phyloP scores from a whole-genome alignment of 2,888 invertebrate genomes.

The Rotaria socialis region DNA sequence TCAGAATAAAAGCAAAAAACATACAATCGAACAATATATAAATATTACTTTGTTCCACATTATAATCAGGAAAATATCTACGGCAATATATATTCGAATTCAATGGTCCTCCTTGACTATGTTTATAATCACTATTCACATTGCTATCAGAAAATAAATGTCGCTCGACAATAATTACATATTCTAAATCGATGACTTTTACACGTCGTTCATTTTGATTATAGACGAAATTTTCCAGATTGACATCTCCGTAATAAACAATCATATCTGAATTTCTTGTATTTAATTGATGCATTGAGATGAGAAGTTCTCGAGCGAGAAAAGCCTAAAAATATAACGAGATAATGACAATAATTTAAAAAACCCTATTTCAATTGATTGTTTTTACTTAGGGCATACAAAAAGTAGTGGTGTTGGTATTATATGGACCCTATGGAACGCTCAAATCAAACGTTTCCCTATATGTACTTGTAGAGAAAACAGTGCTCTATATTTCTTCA shows the following conservation, averaged over 20 bases:
- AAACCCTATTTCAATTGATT: no score
- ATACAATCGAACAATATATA: no score
- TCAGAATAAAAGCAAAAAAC: not conserved
- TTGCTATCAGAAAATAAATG: not conserved
- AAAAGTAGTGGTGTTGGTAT: no score
- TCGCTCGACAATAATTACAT: not conserved
- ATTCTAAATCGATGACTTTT: constrained; percentile 2
- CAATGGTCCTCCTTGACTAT: not conserved
- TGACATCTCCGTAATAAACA: not conserved
- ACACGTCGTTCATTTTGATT: constrained; percentile 7
- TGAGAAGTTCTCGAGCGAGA: constrained; percentile 6
- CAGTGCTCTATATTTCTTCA: no score
- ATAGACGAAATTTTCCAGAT: constrained; percentile 30
- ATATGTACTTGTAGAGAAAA: no score
- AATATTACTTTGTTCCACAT: constrained; percentile 4
- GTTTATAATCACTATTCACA: not conserved
- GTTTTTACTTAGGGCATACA: no score
- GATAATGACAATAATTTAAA: not conserved
- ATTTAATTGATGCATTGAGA: not conserved
- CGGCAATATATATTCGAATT: not conserved
- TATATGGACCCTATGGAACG: no score
- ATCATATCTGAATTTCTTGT: no score
- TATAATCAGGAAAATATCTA: not conserved
- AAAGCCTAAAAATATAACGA: not conserved
- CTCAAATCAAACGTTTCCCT: no score